A percentile compares a stretch with the other conserved stretches of the same genome.
These are phyloP conservation scores for Bryconaethiops microstoma DNA, from an alignment of 2,797 vertebrate species.

Conservation along the genomic window DNA sequence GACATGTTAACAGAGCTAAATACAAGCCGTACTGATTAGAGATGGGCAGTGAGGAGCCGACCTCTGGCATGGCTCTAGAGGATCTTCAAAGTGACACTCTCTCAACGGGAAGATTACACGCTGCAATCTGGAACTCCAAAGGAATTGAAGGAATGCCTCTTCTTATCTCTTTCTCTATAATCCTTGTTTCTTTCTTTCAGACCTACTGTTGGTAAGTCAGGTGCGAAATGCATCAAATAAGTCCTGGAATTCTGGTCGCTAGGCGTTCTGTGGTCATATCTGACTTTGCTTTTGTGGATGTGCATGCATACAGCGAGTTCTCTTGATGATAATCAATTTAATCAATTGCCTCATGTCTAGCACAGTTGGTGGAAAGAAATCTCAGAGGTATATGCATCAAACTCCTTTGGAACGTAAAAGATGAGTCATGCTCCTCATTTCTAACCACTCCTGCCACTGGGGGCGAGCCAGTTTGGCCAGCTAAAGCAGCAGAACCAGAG, in stretches of 20 bases:
- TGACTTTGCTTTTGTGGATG: background rate
- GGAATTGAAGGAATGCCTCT: conserved; percentile 7
- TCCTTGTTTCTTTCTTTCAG: background rate
- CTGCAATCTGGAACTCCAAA: background rate
- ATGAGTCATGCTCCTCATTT: background rate
- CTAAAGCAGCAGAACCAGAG: conserved; percentile 9
- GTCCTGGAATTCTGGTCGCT: background rate
- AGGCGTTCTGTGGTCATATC: background rate
- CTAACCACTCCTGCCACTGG: background rate
- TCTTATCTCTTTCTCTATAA: background rate
- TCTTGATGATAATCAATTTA: background rate
- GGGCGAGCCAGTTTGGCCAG: background rate
- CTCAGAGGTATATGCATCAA: background rate
- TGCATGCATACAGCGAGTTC: background rate
- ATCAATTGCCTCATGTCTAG: background rate
- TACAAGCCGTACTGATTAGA: conserved; percentile 10
- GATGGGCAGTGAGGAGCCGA: background rate
- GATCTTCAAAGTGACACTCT: conserved; percentile 16
- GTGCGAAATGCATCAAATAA: background rate
- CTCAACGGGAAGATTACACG: conserved; percentile 13
- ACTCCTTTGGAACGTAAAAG: background rate
- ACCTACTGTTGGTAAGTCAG: background rate
- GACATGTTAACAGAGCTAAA: background rate
- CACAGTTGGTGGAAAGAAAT: background rate
- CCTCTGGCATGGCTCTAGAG: conserved; percentile 2